A percentile compares a stretch with the other conserved stretches of the same genome.
Evolutionary conservation across 2,113 vertebrate genomes (phyloP).

Genomic region (Natator depressus): DNA sequence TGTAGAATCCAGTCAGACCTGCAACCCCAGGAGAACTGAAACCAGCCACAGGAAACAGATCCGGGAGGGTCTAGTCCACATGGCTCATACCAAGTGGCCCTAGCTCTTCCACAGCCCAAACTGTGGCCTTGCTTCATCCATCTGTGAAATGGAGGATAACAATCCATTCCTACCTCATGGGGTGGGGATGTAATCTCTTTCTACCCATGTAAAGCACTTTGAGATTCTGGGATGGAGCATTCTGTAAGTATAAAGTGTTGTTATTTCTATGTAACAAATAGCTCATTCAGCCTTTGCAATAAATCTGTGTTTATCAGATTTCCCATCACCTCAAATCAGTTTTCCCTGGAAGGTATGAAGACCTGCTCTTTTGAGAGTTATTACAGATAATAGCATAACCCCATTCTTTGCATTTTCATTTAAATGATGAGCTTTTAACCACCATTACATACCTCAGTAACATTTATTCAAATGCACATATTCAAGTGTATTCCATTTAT

Average conservation of each 20-base stretch:
- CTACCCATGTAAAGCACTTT: neutral
- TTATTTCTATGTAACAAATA: neutral
- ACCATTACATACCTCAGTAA: neutral
- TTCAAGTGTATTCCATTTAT: neutral
- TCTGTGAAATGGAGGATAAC: neutral
- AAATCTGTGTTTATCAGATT: accelerated
- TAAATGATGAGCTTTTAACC: slow-evolving; percentile 9
- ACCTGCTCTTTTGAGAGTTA: slow-evolving; percentile 1
- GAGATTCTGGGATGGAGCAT: neutral
- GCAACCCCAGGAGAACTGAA: neutral
- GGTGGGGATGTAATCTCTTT: neutral
- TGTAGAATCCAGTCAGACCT: neutral
- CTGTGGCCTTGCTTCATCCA: neutral
- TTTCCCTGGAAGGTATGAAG: neutral
- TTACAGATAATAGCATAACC: slow-evolving; percentile 25
- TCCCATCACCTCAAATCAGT: neutral
- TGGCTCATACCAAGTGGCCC: neutral
- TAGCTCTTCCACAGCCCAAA: neutral
- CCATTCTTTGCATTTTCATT: neutral
- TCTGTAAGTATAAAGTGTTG: neutral
- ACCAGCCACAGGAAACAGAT: neutral
- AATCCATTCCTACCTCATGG: neutral
- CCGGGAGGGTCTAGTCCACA: no score
- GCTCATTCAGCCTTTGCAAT: neutral
- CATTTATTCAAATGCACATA: neutral